Conservation (phyloP, 2,888 invertebrate genomes). For the Atherix ibis region DNA sequence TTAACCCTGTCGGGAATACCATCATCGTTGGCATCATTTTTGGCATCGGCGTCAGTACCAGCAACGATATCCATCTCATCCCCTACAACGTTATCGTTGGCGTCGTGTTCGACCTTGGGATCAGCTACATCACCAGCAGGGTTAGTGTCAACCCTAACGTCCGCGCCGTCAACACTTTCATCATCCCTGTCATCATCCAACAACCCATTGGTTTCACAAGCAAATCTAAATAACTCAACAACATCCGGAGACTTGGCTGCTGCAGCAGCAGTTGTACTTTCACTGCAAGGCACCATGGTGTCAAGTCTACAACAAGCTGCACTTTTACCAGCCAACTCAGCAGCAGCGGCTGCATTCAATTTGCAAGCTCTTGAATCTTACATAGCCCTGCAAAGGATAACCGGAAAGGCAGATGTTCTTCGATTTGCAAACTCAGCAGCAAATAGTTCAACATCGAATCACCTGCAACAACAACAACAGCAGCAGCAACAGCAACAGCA, state of each 20-base stretch:
- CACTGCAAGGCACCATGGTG: conserved; percentile 71
- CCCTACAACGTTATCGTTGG: conserved; percentile 16
- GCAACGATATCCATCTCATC: conserved; percentile 26
- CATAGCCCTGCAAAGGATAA: conserved; percentile 64
- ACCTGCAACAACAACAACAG: conserved; percentile 10
- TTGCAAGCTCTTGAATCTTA: conserved; percentile 76
- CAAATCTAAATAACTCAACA: conserved; percentile 38
- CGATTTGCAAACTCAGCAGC: conserved; percentile 28
- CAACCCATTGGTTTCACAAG: too few relatives aligned
- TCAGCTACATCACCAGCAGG: conserved; percentile 4
- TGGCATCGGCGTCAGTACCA: conserved; percentile 9
- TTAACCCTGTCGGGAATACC: conserved; percentile 27
- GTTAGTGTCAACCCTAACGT: neutral
- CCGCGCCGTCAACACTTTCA: conserved; percentile 6
- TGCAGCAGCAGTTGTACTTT: conserved; percentile 55
- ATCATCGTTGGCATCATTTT: conserved; percentile 9
- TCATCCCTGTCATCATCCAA: conserved; percentile 3
- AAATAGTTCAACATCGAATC: neutral
- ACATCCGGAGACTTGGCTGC: conserved; percentile 40
- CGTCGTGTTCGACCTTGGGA: conserved; percentile 1
- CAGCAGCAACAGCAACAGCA: conserved; percentile 12
- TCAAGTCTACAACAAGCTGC: conserved; percentile 73
- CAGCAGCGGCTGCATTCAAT: conserved; percentile 70
- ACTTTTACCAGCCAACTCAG: conserved; percentile 63
- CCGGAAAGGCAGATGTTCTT: conserved; percentile 51